A percentile compares a stretch with the other conserved stretches of the same genome.
Evolutionary conservation across 2,113 vertebrate species (phyloP).

Genomic region (Struthidea cinerea): DNA sequence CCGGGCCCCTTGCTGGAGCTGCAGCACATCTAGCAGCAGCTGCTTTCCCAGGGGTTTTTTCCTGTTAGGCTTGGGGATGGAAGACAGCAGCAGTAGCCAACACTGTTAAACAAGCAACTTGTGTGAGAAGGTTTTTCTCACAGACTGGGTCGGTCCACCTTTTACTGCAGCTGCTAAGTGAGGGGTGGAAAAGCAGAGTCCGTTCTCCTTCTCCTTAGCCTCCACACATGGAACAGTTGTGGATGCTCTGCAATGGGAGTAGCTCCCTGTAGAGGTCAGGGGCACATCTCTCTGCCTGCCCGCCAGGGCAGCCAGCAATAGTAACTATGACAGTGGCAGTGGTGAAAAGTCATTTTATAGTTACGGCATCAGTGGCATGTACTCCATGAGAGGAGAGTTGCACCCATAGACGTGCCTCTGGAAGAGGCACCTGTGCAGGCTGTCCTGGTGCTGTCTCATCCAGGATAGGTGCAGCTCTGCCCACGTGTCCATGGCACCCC

Average conservation of each 20-base stretch:
- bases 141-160: not conserved
- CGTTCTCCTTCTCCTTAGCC: not conserved
- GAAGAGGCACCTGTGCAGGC: not conserved
- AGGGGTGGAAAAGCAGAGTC: not conserved
- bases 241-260: not conserved
- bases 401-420: fast-evolving
- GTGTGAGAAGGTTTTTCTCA: not conserved
- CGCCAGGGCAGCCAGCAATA: not conserved
- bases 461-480: not conserved
- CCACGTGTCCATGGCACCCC: not conserved
- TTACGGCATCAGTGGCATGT: not conserved
- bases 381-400: fast-evolving
- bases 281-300: not conserved
- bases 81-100: not conserved
- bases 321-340: not conserved
- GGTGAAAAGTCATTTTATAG: not conserved
- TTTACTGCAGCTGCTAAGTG: not conserved
- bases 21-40: not conserved
- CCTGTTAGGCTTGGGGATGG: not conserved
- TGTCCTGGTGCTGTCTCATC: not conserved
- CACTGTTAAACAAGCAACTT: not conserved
- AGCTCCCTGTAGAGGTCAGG: not conserved
- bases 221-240: not conserved
- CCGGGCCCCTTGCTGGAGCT: fast-evolving
- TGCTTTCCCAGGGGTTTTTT: not conserved